Conservation (phyloP, 2,888 invertebrate species). For the Ceraclea dissimilis region DNA sequence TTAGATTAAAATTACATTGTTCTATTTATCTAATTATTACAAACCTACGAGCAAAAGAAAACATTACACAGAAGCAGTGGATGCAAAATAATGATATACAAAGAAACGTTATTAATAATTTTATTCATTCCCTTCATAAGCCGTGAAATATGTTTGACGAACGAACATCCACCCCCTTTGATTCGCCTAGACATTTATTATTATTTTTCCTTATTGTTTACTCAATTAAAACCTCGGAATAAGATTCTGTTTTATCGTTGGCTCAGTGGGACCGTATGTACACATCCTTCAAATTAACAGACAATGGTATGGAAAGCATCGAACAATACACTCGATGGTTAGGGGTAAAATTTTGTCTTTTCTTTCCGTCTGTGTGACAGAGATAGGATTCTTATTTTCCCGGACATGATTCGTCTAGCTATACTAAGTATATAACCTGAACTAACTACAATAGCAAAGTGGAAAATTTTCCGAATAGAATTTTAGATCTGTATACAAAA, state of each 20-base stretch:
- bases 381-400: constrained; percentile 20
- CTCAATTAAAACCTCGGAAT: constrained; percentile 26
- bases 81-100: constrained; percentile 10
- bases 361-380: constrained; percentile 18
- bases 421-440: too few relatives aligned
- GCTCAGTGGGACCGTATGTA: constrained; percentile 18
- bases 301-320: constrained; percentile 22
- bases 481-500: too few relatives aligned
- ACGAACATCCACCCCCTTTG: constrained; percentile 9
- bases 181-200: constrained; percentile 13
- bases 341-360: constrained; percentile 24
- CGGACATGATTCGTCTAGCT: neutral
- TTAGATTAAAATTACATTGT: too few relatives aligned
- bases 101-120: neutral
- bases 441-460: too few relatives aligned
- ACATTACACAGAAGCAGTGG: too few relatives aligned
- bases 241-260: constrained; percentile 23
- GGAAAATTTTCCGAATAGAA: too few relatives aligned
- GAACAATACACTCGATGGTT: constrained; percentile 23
- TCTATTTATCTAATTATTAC: too few relatives aligned
- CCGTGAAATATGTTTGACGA: constrained; percentile 20
- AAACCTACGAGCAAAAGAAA: too few relatives aligned
- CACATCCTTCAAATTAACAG: constrained; percentile 26
- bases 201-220: constrained; percentile 26
- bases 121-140: constrained; percentile 8